Conservation (phyloP, 92 coral and sea anemone species). For the Parazoanthus swiftii region DNA sequence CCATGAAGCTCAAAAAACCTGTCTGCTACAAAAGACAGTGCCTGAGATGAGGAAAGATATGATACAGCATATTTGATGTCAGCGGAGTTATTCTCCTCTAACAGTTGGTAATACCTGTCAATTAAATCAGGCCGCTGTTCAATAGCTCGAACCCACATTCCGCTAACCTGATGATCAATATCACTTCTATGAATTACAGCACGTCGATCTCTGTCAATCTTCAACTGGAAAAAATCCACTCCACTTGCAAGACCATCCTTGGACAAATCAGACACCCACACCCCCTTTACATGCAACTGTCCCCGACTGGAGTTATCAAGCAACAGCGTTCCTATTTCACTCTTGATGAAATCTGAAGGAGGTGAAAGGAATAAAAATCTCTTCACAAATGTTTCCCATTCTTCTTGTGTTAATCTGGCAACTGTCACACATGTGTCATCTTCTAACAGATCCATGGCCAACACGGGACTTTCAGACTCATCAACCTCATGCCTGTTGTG, state of each 20-base stretch:
- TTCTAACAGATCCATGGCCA: conserved; percentile 15
- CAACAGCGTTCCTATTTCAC: conserved; percentile 46
- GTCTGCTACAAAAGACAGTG: conserved; percentile 43
- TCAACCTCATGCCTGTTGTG: conserved; percentile 37
- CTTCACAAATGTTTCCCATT: conserved; percentile 42
- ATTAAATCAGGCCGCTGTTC: conserved; percentile 51
- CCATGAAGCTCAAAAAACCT: conserved; percentile 55
- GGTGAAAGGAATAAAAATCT: conserved; percentile 56
- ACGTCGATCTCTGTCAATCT: conserved; percentile 58
- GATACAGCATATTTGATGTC: conserved; percentile 54
- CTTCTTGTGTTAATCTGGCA: conserved; percentile 36
- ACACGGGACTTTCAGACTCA: conserved; percentile 12
- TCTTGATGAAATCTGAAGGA: conserved; percentile 44
- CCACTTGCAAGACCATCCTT: conserved; percentile 59
- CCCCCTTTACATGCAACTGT: conserved; percentile 58
- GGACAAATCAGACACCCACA: conserved; percentile 58
- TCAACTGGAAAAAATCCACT: conserved; percentile 52
- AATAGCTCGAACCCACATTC: conserved; percentile 64
- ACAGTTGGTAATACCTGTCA: conserved; percentile 44
- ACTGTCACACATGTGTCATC: conserved; percentile 51
- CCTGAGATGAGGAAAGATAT: conserved; percentile 37
- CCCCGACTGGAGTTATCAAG: conserved; percentile 40
- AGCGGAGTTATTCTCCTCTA: conserved; percentile 39
- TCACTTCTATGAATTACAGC: conserved; percentile 62
- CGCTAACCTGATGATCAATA: conserved; percentile 57